Conservation (phyloP, 2,888 invertebrate genomes). For the Chloroclystis v-ata region DNA sequence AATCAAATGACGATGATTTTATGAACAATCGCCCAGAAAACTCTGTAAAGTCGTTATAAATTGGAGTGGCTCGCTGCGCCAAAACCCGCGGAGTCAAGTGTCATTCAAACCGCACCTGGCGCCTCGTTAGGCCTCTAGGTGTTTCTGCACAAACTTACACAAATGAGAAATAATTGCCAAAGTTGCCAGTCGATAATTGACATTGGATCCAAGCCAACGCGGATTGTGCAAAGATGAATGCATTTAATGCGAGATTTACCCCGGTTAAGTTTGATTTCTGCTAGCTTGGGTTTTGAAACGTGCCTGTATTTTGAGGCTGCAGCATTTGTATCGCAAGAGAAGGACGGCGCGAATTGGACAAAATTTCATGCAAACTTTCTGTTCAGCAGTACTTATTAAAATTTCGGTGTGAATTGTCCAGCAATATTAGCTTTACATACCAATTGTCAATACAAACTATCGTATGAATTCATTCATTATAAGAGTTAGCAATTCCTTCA, state of each 20-base stretch:
- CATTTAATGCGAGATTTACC: constrained; percentile 21
- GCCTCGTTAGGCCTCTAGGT: constrained; percentile 57
- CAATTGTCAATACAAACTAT: too few species aligned
- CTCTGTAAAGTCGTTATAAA: constrained; percentile 48
- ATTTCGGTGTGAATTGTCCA: too few species aligned
- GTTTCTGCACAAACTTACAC: constrained; percentile 55
- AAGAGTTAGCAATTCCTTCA: too few species aligned
- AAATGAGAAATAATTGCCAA: constrained; percentile 69
- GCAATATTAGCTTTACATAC: too few species aligned
- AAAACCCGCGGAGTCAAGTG: constrained; percentile 57
- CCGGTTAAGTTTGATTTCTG: constrained; percentile 10
- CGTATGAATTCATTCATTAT: too few species aligned
- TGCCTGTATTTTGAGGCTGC: neutral
- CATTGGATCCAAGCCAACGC: constrained; percentile 64
- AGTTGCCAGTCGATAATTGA: constrained; percentile 67
- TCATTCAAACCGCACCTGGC: constrained; percentile 54
- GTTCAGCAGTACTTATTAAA: too few species aligned
- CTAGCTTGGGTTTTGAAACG: constrained; percentile 7
- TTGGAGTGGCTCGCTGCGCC: constrained; percentile 52
- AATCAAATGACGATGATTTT: neutral
- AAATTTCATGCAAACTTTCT: too few species aligned
- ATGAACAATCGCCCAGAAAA: constrained; percentile 20
- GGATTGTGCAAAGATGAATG: constrained; percentile 44
- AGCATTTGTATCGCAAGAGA: too few species aligned
- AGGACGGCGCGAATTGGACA: too few species aligned